These are phyloP conservation scores for Synanceia verrucosa DNA, from an alignment of 2,797 vertebrate species.

Conservation along the genomic window DNA sequence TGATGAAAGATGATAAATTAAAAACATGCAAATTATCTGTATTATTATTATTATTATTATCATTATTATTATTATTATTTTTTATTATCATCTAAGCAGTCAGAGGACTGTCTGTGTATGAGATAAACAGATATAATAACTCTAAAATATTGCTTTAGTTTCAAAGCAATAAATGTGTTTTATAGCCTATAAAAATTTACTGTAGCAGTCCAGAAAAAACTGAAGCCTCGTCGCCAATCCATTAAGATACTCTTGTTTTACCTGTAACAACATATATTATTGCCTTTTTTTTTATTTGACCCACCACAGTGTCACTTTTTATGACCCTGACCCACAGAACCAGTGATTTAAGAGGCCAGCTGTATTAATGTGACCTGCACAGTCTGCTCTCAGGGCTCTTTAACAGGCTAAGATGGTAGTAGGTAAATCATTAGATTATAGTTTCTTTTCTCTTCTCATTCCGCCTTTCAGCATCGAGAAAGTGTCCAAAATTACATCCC, in stretches of 20 bases:
- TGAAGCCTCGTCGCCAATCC: neutral
- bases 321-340: neutral
- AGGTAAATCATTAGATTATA: neutral
- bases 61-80: too few relatives aligned
- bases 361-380: neutral
- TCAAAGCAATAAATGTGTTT: neutral
- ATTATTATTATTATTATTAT: too few relatives aligned
- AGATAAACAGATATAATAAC: neutral
- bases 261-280: neutral
- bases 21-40: neutral
- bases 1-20: neutral
- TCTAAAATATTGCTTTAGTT: neutral
- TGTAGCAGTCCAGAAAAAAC: neutral
- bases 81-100: too few relatives aligned
- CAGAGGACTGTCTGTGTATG: neutral
- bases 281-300: neutral
- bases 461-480: slow-evolving; percentile 88
- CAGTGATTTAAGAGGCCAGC: neutral
- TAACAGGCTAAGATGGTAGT: neutral
- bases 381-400: neutral
- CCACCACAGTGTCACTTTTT: neutral
- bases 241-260: neutral
- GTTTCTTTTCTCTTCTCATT: neutral
- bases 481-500: slow-evolving; percentile 93
- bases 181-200: neutral